Percentiles rank a stretch among this genome's conserved stretches.
phyloP scores from a whole-genome alignment of 2,888 invertebrate genomes.

The Sipha maydis region DNA sequence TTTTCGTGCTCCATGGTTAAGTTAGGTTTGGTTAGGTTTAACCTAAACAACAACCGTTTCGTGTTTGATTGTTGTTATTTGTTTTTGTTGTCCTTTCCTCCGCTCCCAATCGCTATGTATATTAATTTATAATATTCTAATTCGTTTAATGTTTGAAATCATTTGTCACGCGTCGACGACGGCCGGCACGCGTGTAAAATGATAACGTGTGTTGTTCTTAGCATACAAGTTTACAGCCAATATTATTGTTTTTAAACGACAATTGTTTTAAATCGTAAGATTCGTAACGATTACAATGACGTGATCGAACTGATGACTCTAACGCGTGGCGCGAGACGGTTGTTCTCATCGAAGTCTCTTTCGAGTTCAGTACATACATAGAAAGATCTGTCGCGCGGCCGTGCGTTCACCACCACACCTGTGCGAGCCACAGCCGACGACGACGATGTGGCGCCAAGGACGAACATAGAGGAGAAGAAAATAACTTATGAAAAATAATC shows the following conservation, averaged over 20 bases:
- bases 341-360: neutral
- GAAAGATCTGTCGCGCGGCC: neutral
- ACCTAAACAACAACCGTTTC: neutral
- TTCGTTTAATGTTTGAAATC: too few species aligned
- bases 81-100: neutral
- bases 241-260: too few species aligned
- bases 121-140: too few species aligned
- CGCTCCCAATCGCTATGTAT: neutral
- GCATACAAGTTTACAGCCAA: too few species aligned
- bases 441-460: conserved; percentile 17
- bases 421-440: neutral
- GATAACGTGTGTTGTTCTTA: too few species aligned
- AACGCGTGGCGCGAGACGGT: neutral
- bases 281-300: too few species aligned
- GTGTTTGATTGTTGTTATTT: conserved; percentile 6
- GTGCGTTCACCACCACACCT: neutral
- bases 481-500: neutral
- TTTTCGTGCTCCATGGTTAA: conserved; percentile 20
- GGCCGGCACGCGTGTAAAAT: neutral
- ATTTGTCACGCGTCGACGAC: conserved; percentile 37
- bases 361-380: neutral
- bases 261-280: too few species aligned
- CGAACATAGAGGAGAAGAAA: conserved; percentile 9
- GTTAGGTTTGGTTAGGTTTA: neutral
- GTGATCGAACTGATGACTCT: too few species aligned